These are phyloP conservation scores for Sceloporus undulatus DNA, from an alignment of 2,113 vertebrate species.

Conservation along the genomic window DNA sequence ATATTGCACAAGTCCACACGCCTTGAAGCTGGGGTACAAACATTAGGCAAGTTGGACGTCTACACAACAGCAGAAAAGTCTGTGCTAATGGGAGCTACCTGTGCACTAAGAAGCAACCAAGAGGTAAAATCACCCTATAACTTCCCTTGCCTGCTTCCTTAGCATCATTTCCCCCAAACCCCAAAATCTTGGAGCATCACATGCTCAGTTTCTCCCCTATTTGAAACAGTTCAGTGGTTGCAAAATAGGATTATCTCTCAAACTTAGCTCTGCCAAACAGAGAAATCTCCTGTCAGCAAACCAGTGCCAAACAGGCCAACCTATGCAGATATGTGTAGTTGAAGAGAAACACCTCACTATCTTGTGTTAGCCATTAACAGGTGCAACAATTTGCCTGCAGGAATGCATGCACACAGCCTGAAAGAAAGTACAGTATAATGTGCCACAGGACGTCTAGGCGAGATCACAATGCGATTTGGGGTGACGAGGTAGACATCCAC, in stretches of 20 bases:
- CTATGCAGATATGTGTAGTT: no score
- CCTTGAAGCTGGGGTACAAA: not conserved
- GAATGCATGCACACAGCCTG: not conserved
- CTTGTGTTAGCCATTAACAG: not conserved
- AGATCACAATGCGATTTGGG: not conserved
- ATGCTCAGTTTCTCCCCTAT: not conserved
- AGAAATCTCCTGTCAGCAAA: not conserved
- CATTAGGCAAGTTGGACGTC: conserved; percentile 21
- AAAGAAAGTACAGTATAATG: not conserved
- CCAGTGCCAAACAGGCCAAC: not conserved
- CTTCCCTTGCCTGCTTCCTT: not conserved
- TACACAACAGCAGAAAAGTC: not conserved
- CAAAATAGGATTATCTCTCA: not conserved
- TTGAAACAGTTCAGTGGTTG: no score
- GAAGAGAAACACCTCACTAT: not conserved
- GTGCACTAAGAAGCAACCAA: not conserved
- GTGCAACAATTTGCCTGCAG: not conserved
- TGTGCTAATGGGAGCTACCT: not conserved
- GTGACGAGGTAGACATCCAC: conserved; percentile 24
- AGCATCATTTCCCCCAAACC: not conserved
- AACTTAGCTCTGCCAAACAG: not conserved
- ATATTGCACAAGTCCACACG: conserved; percentile 14
- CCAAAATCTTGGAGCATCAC: not conserved
- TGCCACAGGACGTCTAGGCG: not conserved
- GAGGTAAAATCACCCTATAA: no score